Evolutionary conservation across 2,888 invertebrate species (phyloP).

Genomic region (Sesia bembeciformis): DNA sequence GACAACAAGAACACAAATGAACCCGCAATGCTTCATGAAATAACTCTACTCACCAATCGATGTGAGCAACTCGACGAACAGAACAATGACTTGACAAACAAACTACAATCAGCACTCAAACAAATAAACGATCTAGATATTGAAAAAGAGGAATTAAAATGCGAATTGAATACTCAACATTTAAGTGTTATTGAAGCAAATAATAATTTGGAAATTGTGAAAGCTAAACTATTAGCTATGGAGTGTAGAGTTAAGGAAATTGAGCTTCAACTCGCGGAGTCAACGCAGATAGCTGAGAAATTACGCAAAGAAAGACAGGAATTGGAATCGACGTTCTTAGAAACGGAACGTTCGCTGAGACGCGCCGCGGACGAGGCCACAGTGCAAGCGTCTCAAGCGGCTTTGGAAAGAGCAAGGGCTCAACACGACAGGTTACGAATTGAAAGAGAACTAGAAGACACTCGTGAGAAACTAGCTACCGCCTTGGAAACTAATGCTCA

Average conservation of each 20-base stretch:
- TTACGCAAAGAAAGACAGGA: slow-evolving; percentile 52
- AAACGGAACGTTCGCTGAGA: slow-evolving; percentile 74
- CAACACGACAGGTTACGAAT: slow-evolving; percentile 80
- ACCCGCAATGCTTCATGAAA: slow-evolving; percentile 70
- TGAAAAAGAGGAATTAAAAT: slow-evolving; percentile 41
- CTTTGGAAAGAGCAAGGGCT: slow-evolving; percentile 82
- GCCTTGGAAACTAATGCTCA: slow-evolving; percentile 45
- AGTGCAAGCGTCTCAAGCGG: slow-evolving; percentile 82
- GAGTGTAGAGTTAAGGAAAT: slow-evolving; percentile 41
- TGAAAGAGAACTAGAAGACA: slow-evolving; percentile 77
- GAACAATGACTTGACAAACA: slow-evolving; percentile 56
- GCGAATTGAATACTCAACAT: slow-evolving; percentile 28
- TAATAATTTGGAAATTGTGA: slow-evolving; percentile 33
- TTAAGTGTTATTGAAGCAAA: slow-evolving; percentile 30
- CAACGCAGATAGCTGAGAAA: slow-evolving; percentile 34
- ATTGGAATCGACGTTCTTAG: slow-evolving; percentile 47
- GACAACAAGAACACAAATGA: slow-evolving; percentile 65
- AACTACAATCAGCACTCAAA: slow-evolving; percentile 42
- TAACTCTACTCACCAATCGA: slow-evolving; percentile 47
- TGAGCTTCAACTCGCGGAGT: slow-evolving; percentile 39
- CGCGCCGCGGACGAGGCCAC: slow-evolving; percentile 82
- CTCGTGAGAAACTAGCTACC: slow-evolving; percentile 57
- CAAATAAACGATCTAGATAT: slow-evolving; percentile 38
- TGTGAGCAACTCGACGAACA: slow-evolving; percentile 43
- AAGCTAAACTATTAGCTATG: slow-evolving; percentile 25